Percentiles rank a stretch among this genome's conserved stretches.
Conservation (phyloP, 2,888 invertebrate species). For the Leuctra nigra region DNA sequence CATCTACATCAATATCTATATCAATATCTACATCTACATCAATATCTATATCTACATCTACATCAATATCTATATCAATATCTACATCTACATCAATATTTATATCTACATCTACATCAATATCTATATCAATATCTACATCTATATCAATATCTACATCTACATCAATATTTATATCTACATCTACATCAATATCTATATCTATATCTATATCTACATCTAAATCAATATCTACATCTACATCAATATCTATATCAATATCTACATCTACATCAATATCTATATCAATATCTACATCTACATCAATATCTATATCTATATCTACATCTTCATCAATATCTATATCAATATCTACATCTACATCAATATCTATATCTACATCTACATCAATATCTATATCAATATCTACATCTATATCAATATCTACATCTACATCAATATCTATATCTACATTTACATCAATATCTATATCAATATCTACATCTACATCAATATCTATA, state of each 20-base stretch:
- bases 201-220: background rate
- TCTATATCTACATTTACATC: background rate
- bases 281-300: background rate
- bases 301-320: background rate
- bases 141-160: background rate
- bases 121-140: background rate
- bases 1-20: background rate
- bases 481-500: background rate
- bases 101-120: background rate
- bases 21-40: background rate
- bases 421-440: background rate
- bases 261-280: background rate
- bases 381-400: background rate
- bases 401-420: background rate
- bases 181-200: background rate
- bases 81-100: background rate
- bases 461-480: background rate
- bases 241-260: background rate
- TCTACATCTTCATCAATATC: background rate
- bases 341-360: background rate
- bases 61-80: background rate
- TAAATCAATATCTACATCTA: background rate
- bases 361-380: background rate
- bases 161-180: background rate
- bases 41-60: background rate